Percentiles rank a stretch among this genome's conserved stretches.
phyloP scores from a whole-genome alignment of 2,797 vertebrate species.

The Anabacerthia variegaticeps region DNA sequence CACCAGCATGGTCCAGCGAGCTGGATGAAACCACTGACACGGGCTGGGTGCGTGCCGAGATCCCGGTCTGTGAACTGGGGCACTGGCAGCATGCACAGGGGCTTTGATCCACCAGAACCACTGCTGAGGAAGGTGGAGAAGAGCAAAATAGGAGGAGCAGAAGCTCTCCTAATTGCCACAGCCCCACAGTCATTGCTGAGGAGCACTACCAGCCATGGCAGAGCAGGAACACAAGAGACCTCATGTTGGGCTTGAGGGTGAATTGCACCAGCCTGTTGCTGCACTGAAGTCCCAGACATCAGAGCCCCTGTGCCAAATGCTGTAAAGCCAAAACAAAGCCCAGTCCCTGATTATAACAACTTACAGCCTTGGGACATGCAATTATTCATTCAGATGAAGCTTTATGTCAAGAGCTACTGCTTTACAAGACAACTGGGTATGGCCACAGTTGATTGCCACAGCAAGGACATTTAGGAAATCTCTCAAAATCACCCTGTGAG shows the following conservation, averaged over 20 bases:
- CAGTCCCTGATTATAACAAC: background rate
- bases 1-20: background rate
- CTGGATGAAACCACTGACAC: background rate
- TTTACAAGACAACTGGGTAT: background rate
- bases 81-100: too few species aligned
- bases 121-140: background rate
- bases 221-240: background rate
- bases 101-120: background rate
- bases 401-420: background rate
- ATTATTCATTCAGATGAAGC: background rate
- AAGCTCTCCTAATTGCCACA: background rate
- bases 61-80: background rate
- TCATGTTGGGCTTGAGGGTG: background rate
- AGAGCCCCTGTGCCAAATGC: background rate
- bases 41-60: background rate
- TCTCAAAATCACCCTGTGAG: background rate
- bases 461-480: background rate
- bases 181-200: background rate
- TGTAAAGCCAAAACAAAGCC: background rate
- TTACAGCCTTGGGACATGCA: background rate
- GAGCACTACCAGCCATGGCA: background rate
- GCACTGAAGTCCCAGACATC: background rate
- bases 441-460: background rate
- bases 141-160: background rate
- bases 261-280: background rate